These are phyloP conservation scores for Hedychridium roseum DNA, from an alignment of 2,888 invertebrate genomes.

Conservation along the genomic window DNA sequence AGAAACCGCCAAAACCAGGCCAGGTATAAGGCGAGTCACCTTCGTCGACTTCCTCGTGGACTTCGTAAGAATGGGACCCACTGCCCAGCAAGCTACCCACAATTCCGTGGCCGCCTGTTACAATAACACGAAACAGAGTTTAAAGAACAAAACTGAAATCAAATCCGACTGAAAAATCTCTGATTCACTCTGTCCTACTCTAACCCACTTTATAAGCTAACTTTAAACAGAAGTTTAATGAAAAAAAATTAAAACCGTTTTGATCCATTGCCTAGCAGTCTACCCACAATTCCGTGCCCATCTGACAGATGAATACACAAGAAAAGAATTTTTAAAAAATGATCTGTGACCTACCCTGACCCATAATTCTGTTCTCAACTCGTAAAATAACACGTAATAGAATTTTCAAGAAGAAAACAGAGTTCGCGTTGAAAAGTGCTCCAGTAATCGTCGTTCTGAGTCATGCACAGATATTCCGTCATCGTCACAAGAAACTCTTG, in stretches of 20 bases:
- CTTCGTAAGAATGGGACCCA: conserved; percentile 39
- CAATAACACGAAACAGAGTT: too few species aligned
- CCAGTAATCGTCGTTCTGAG: too few species aligned
- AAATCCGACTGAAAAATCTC: conserved; percentile 12
- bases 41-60: conserved; percentile 48
- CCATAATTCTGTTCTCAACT: background rate
- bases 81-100: background rate
- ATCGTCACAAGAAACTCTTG: too few species aligned
- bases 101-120: conserved; percentile 6
- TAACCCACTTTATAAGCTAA: conserved; percentile 4
- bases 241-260: too few species aligned
- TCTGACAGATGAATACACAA: conserved; percentile 15
- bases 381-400: too few species aligned
- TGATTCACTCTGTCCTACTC: background rate
- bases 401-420: too few species aligned
- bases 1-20: conserved; percentile 39
- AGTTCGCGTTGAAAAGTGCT: too few species aligned
- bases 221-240: too few species aligned
- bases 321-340: too few species aligned
- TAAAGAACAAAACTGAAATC: too few species aligned
- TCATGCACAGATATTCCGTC: too few species aligned
- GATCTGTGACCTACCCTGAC: background rate
- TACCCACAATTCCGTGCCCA: background rate
- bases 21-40: conserved; percentile 30
- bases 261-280: conserved; percentile 7